Evolutionary conservation across 2,797 vertebrate species (phyloP), one percentile per base, ranked within the genome.

Genomic region (Rhinichthys osculus): DNA sequence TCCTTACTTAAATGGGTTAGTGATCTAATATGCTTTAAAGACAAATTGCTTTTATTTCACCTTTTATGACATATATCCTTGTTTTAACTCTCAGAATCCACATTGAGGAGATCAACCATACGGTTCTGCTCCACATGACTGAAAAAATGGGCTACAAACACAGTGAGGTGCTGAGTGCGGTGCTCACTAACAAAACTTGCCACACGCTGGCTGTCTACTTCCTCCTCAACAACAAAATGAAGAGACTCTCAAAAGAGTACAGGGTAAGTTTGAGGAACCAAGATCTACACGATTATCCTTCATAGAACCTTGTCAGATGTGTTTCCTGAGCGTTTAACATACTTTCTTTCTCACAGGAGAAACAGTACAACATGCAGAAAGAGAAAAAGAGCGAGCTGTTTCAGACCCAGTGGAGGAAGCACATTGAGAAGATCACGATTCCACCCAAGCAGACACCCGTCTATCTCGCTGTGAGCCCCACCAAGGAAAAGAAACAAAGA

Each of bases 191-290:
- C 92, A 95, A 97, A 0, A 98, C 98, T 87, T 98, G 97, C 89
- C 97, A 99, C 94, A 98, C 95, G 0, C 94, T 99, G 33, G 96
- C 98, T 1, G 96, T 99, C 88, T 99, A 99, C 88, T 97, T 98
- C 92, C 96, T 99, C 54, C 95, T 99, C 52, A 98, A 98, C 94
- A 98, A 97, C 93, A 99, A 99, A 90, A 96, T 99, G 88, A 97
- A 98, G 91, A 96, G 97, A 84, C 96, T 98, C 57, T 93, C 96
- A 1, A 96, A 96, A 90, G 96, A 96, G 71, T 95, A 96, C 88
- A 92, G 96, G 85, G 95, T 97, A 82, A 85, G 92, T 80, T 30
- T 62, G 66, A 62, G 66, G n/a, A n/a, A 38, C 30, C 30, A 38
- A 17, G 4, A n/a, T 16, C 2, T 9, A 21, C 35, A 42, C 27